Evolutionary conservation across 92 coral and sea anemone species (phyloP).

Genomic region (Umimayanthus chanpuru): DNA sequence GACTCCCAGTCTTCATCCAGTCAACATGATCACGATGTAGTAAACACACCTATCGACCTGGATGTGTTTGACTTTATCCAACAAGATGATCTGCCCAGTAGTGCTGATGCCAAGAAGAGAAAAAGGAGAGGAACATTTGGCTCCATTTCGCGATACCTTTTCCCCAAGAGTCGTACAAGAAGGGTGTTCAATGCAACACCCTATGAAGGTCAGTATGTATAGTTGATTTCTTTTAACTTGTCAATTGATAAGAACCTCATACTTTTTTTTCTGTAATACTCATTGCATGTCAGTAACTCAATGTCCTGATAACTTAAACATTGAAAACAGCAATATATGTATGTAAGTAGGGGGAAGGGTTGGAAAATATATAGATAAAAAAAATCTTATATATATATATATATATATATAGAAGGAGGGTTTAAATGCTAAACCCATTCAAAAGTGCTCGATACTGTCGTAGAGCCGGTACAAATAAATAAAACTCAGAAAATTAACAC

Average conservation of each 20-base stretch:
- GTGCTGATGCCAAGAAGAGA: constrained; percentile 56
- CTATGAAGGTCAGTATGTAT: constrained; percentile 24
- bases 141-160: constrained; percentile 76
- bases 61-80: constrained; percentile 77
- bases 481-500: no score
- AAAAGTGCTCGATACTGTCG: no score
- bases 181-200: constrained; percentile 2
- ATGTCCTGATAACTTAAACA: no score
- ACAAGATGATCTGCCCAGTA: constrained; percentile 22
- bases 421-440: no score
- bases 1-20: constrained; percentile 35
- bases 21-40: constrained; percentile 34
- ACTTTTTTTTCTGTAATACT: background rate
- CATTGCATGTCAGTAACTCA: background rate
- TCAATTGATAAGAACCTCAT: background rate
- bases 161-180: constrained; percentile 26
- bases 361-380: no score
- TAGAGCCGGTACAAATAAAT: no score
- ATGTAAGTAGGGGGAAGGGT: no score
- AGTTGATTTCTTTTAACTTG: background rate
- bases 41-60: constrained; percentile 55
- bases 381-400: no score
- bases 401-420: no score
- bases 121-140: constrained; percentile 65
- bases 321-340: no score